Conservation (phyloP, 1,140 invertebrate species). For the Anadara kagoshimensis region DNA sequence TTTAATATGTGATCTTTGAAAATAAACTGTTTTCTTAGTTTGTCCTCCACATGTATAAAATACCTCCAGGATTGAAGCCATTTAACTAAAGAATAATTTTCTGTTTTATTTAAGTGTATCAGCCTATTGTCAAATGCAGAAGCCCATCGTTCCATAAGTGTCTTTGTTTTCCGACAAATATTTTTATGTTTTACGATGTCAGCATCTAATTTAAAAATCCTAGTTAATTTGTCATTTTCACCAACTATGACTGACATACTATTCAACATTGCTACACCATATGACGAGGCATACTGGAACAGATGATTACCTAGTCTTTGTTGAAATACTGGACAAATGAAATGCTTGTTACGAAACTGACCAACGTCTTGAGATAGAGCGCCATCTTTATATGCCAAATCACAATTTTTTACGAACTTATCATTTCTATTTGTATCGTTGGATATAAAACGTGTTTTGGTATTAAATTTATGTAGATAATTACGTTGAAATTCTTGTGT, state of each 20-base stretch:
- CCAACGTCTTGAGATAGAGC: no score
- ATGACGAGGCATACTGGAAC: not conserved
- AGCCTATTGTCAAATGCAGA: slow-evolving; percentile 30
- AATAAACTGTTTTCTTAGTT: slow-evolving; percentile 33
- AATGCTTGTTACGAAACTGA: no score
- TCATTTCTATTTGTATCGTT: no score
- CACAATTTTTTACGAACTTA: no score
- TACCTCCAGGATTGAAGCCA: slow-evolving; percentile 53
- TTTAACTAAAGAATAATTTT: slow-evolving; percentile 14
- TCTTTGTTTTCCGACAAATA: not conserved
- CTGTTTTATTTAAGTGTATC: not conserved
- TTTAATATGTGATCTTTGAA: slow-evolving; percentile 24
- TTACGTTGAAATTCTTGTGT: no score
- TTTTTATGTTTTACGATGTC: not conserved
- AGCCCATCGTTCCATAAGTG: slow-evolving; percentile 12
- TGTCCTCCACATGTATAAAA: slow-evolving; percentile 24
- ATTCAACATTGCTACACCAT: not conserved
- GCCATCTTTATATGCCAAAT: no score
- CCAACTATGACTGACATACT: no score
- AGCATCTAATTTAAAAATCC: not conserved
- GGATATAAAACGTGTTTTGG: no score
- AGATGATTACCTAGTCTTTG: not conserved
- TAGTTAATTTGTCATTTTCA: not conserved
- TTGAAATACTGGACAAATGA: not conserved
- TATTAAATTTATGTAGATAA: no score